Conservation (phyloP, 1,140 invertebrate species). For the Drosophila pallidifrons region DNA sequence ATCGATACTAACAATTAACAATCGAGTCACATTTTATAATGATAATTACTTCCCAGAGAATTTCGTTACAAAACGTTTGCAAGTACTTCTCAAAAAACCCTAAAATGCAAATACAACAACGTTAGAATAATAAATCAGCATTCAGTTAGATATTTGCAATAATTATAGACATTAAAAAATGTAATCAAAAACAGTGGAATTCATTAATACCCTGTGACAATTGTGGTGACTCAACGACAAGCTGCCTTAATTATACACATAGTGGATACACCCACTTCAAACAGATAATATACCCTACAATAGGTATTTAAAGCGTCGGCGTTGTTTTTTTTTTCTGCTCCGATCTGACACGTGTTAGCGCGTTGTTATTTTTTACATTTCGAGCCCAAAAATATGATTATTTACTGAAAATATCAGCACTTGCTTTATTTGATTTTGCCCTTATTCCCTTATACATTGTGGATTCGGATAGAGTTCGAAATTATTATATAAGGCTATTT, state of each 20-base stretch:
- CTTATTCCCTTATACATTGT: conserved; percentile 1
- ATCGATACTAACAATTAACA: no score
- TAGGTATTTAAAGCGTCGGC: neutral
- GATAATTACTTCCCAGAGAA: conserved; percentile 8
- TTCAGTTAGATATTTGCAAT: neutral
- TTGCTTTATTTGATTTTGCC: neutral
- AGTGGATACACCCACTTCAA: neutral
- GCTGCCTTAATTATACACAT: neutral
- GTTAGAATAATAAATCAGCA: neutral
- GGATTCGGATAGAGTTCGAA: neutral
- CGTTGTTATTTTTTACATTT: neutral
- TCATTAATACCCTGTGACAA: neutral
- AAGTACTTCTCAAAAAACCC: neutral
- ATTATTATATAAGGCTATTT: conserved; percentile 27
- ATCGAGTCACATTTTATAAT: neutral
- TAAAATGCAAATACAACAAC: neutral
- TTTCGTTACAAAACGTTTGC: neutral
- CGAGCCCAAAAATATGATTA: conserved; percentile 15
- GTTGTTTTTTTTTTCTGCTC: neutral
- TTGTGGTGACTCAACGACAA: neutral
- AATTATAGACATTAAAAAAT: neutral
- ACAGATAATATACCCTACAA: neutral
- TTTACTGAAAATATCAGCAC: conserved; percentile 21
- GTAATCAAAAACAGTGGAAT: neutral
- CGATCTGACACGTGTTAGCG: conserved; percentile 6